phyloP scores from a whole-genome alignment of 2,888 invertebrate species.

The Noctua pronuba region DNA sequence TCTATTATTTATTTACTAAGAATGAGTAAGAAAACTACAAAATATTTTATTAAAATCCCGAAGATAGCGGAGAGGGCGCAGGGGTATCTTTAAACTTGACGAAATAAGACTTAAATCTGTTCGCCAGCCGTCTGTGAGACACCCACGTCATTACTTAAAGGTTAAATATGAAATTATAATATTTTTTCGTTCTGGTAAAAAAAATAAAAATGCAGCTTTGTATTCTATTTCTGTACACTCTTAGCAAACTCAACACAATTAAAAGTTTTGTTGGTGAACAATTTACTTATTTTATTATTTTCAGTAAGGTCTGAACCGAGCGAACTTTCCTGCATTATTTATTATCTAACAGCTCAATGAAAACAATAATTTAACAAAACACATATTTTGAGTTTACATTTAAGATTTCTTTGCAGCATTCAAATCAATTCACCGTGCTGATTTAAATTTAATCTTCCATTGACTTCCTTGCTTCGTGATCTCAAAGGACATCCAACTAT shows the following conservation, averaged over 20 bases:
- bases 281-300: neutral
- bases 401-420: neutral
- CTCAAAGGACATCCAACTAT: neutral
- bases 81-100: too few species aligned
- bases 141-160: too few species aligned
- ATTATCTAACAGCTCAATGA: neutral
- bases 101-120: too few species aligned
- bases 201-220: neutral
- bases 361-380: neutral
- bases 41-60: too few species aligned
- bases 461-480: neutral
- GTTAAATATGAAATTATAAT: neutral
- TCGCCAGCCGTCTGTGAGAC: too few species aligned
- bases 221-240: neutral
- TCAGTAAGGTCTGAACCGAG: neutral
- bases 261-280: neutral
- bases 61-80: too few species aligned
- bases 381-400: neutral
- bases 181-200: neutral
- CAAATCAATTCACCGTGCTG: neutral
- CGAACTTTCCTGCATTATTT: neutral
- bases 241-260: neutral
- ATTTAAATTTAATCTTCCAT: neutral
- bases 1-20: too few species aligned
- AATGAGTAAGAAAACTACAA: too few species aligned